These are phyloP conservation scores for Myopa testacea DNA, from an alignment of 2,888 invertebrate genomes.

Conservation along the genomic window DNA sequence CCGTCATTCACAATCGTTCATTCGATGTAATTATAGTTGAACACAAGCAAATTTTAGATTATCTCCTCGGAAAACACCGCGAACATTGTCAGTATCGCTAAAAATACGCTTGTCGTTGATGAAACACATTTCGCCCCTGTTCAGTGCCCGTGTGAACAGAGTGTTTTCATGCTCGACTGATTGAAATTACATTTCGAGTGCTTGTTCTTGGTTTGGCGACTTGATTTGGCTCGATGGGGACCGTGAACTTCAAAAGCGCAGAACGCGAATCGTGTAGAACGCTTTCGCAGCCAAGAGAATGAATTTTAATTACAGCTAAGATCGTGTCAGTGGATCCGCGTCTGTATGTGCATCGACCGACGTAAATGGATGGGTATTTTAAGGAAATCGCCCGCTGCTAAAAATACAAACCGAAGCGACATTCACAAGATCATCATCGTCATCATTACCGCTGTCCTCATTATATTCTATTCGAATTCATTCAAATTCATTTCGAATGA, in stretches of 20 bases:
- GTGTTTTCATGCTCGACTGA: conserved; percentile 22
- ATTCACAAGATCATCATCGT: neutral
- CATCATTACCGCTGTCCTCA: neutral
- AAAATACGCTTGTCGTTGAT: neutral
- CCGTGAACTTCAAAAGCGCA: conserved; percentile 18
- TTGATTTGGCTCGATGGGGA: neutral
- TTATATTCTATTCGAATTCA: too few species aligned
- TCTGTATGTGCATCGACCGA: neutral
- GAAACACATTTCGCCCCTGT: neutral
- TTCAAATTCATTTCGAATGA: neutral
- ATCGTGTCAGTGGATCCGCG: neutral
- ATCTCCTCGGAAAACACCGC: neutral
- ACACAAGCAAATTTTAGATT: neutral
- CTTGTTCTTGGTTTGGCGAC: neutral
- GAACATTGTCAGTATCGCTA: too few species aligned
- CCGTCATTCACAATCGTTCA: neutral
- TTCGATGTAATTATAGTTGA: neutral
- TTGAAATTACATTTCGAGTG: conserved; percentile 12
- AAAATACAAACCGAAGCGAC: neutral
- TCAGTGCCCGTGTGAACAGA: conserved; percentile 7
- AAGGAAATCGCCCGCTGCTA: neutral
- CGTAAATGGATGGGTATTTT: neutral
- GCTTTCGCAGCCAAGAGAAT: neutral
- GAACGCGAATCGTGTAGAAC: neutral
- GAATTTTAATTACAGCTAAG: neutral